Conservation (phyloP, 1,140 invertebrate species). For the Orchestia grillus region DNA sequence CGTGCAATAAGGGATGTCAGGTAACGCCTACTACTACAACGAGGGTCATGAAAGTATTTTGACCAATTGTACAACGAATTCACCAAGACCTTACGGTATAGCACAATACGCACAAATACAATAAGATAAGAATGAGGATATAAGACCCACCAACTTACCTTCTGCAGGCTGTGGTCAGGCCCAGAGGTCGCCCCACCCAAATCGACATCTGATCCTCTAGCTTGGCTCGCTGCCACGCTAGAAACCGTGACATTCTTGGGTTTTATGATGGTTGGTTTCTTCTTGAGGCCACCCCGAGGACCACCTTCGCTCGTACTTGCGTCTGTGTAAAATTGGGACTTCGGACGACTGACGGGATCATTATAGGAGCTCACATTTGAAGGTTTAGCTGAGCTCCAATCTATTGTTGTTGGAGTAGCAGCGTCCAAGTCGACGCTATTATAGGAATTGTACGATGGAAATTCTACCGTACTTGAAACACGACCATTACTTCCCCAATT, state of each 20-base stretch:
- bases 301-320: background rate
- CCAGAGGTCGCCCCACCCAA: background rate
- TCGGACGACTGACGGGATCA: background rate
- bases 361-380: background rate
- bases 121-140: too few relatives aligned
- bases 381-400: background rate
- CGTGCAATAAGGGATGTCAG: too few relatives aligned
- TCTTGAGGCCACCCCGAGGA: background rate
- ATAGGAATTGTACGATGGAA: background rate
- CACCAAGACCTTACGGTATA: background rate
- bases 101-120: too few relatives aligned
- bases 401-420: background rate
- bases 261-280: constrained; percentile 29
- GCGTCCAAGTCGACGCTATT: background rate
- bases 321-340: constrained; percentile 36
- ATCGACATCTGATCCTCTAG: background rate
- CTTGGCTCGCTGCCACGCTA: background rate
- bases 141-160: background rate
- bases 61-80: background rate
- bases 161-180: background rate
- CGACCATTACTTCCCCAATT: background rate
- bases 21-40: background rate
- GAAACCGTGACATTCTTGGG: constrained; percentile 17
- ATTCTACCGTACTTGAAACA: background rate
- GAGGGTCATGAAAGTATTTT: background rate